Conservation (phyloP, 2,888 invertebrate genomes). For the Drosophila anomelani region DNA sequence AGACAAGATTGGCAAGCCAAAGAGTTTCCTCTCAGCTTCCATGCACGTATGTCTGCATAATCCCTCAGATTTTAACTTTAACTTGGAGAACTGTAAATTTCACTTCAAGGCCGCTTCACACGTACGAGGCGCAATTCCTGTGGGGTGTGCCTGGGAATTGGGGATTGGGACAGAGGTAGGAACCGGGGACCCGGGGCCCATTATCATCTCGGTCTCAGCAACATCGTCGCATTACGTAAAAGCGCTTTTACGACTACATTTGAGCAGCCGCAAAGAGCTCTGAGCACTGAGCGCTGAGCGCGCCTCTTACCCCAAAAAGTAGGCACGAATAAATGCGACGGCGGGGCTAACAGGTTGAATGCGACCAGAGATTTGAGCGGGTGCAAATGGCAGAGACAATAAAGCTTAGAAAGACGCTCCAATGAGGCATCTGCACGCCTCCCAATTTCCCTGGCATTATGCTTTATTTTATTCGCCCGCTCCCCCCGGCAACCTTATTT, state of each 20-base stretch:
- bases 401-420: slow-evolving; percentile 58
- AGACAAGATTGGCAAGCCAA: slow-evolving; percentile 8
- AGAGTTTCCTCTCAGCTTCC: not conserved
- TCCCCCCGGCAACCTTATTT: not conserved
- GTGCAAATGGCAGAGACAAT: slow-evolving; percentile 68
- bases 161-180: not conserved
- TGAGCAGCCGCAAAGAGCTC: slow-evolving; percentile 42
- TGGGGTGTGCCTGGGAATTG: slow-evolving; percentile 18
- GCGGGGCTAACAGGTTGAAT: slow-evolving; percentile 66
- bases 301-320: slow-evolving; percentile 31
- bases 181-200: slow-evolving; percentile 38
- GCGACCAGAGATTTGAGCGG: slow-evolving; percentile 61
- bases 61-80: slow-evolving; percentile 27
- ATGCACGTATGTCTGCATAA: slow-evolving; percentile 26
- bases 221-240: slow-evolving; percentile 70
- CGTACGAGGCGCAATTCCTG: slow-evolving; percentile 66
- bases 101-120: slow-evolving; percentile 65
- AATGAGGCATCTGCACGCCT: slow-evolving; percentile 11
- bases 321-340: slow-evolving; percentile 34
- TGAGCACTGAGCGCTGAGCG: not conserved
- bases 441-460: slow-evolving; percentile 12
- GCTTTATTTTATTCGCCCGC: slow-evolving; percentile 2
- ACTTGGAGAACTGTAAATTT: slow-evolving; percentile 50
- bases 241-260: slow-evolving; percentile 74
- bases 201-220: slow-evolving; percentile 51